A percentile compares a stretch with the other conserved stretches of the same genome.
These are phyloP conservation scores for Narcine bancroftii DNA, from an alignment of 2,113 vertebrate species.

Conservation along the genomic window DNA sequence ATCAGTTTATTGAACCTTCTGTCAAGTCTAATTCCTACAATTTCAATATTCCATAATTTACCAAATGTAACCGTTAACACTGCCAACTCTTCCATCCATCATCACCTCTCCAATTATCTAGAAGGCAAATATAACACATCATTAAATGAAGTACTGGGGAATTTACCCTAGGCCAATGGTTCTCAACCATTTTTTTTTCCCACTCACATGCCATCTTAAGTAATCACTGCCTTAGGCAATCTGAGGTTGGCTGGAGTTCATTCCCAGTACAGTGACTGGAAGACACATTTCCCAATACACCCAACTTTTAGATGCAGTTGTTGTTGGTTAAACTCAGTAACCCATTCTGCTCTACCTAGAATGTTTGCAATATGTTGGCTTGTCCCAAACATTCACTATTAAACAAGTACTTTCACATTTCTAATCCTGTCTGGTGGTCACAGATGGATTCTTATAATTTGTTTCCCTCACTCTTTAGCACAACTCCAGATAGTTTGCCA, in stretches of 20 bases:
- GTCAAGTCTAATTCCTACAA: neutral
- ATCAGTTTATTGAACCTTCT: too few species aligned
- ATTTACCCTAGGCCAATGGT: neutral
- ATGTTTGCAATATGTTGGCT: neutral
- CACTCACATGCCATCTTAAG: too few species aligned
- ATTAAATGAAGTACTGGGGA: neutral
- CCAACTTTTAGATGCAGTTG: neutral
- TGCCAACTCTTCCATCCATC: neutral
- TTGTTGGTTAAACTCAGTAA: neutral
- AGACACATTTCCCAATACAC: neutral
- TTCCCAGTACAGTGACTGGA: neutral
- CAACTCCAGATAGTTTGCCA: neutral
- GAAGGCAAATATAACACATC: neutral
- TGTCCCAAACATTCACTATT: neutral
- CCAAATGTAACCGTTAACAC: neutral
- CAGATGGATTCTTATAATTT: neutral
- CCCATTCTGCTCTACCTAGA: neutral
- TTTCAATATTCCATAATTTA: neutral
- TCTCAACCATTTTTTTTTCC: too few species aligned
- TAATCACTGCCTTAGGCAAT: neutral
- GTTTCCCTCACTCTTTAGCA: neutral
- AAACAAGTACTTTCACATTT: neutral
- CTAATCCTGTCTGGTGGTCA: neutral
- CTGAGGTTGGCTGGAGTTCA: neutral
- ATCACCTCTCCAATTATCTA: neutral